A percentile compares a stretch with the other conserved stretches of the same genome.
Conservation (phyloP, 2,797 vertebrate species). For the Anableps anableps region DNA sequence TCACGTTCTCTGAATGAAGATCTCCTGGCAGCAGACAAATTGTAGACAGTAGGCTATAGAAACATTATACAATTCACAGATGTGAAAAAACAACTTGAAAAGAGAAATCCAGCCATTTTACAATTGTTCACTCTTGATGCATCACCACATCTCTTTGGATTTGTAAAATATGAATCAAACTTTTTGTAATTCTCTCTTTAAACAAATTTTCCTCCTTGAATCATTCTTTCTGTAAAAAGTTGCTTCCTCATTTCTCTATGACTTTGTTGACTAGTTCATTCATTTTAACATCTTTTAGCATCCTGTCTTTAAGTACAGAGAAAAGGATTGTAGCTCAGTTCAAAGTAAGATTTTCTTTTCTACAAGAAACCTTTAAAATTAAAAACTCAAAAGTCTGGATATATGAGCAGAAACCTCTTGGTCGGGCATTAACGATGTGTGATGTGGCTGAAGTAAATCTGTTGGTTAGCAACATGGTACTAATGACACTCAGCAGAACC, state of each 20-base stretch:
- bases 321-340: background rate
- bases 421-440: background rate
- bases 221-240: background rate
- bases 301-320: background rate
- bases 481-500: background rate
- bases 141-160: background rate
- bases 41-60: background rate
- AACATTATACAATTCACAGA: slow-evolving; percentile 5
- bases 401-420: background rate
- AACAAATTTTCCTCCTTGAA: background rate
- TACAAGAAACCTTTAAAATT: background rate
- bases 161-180: background rate
- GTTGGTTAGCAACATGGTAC: background rate
- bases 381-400: background rate
- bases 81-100: background rate
- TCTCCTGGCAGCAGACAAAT: slow-evolving; percentile 20
- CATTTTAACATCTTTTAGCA: background rate
- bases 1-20: slow-evolving; percentile 32
- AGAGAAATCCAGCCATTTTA: slow-evolving; percentile 14
- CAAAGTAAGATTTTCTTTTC: background rate
- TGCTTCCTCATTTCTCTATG: background rate
- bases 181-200: background rate
- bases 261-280: background rate
- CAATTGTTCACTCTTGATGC: slow-evolving; percentile 7
- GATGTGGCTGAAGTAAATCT: background rate